Conservation (phyloP, 2,888 invertebrate genomes). For the Drosophila neutralis region DNA sequence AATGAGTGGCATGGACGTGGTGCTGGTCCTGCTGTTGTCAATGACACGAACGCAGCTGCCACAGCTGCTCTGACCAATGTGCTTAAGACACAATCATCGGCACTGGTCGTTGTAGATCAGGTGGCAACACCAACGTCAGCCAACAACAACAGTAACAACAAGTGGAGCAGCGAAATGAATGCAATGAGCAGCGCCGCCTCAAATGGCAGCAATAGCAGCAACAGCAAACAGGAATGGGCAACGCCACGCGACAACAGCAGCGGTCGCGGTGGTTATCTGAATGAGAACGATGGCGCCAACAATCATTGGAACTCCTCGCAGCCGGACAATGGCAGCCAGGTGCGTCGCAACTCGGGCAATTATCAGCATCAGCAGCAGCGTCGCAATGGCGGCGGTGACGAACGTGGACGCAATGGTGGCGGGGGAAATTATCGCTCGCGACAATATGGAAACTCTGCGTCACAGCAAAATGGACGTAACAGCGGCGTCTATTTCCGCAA, state of each 20-base stretch:
- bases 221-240: conserved; percentile 64
- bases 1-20: conserved; percentile 72
- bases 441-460: conserved; percentile 75
- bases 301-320: conserved; percentile 67
- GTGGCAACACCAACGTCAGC: conserved; percentile 43
- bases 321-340: conserved; percentile 62
- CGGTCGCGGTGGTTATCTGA: conserved; percentile 34
- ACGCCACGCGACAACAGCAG: conserved; percentile 71
- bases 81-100: conserved; percentile 62
- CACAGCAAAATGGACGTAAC: conserved; percentile 76
- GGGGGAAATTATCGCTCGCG: conserved; percentile 67
- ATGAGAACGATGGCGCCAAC: conserved; percentile 53
- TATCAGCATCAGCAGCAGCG: conserved; percentile 62
- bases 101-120: conserved; percentile 19
- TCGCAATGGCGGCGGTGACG: conserved; percentile 60
- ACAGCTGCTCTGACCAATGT: conserved; percentile 73
- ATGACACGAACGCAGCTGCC: conserved; percentile 61
- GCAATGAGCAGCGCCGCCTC: conserved; percentile 66
- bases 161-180: conserved; percentile 83
- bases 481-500: conserved; percentile 83
- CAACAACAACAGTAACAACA: conserved; percentile 58
- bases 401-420: conserved; percentile 72
- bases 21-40: conserved; percentile 23
- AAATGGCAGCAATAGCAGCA: conserved; percentile 61
- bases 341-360: conserved; percentile 74